Base-by-base conservation (phyloP, 2,797 vertebrate genomes). In the Halcyon chelicuti region DNA sequence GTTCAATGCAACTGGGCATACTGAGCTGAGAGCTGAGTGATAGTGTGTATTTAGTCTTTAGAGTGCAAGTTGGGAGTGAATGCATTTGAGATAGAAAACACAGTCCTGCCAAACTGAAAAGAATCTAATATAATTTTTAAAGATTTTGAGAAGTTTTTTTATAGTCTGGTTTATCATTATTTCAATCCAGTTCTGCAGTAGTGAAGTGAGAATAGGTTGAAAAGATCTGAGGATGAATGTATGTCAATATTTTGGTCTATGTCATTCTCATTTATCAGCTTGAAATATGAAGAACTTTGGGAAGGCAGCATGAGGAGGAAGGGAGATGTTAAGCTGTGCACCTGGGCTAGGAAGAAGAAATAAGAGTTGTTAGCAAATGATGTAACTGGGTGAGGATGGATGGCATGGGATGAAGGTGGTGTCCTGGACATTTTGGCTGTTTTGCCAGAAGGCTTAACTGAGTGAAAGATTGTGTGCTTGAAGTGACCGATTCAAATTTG, bases 81-180 rank as follows among this genome's bases (percentile, higher is more conserved):
- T 61, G 31, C 9, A 5, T 73, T 84, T 83, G 58, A 22, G 31
- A 55, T 15, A 73, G 58, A 60, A 92, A 88, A 40, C 57, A 42
- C 2, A 60, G 16, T 57, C 35, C 52, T 76, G 70, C 55, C 9
- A 84, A 75, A 86, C 28, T 16, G 54, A 86, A 31, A 26, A 86
- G 17, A 88, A 62, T 33, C 18, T 65, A 40, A 29, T n/a, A 5
- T 10, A 14, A 55, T 86, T 93, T 49, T 86, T 58, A 81, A 81
- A 29, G 10, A 39, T 76, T 90, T 94, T 71, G 7, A 67, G 78
- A 92, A 29, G 29, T 81, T 88, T 37, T 88, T 94, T 96, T 54
- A 66, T 62, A 19, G 33, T 58, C 28, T 46, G 7, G 31, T 94
- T 63, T 57, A 26, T 40, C 44, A 28, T 62, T 76, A 57, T 94